Evolutionary conservation across 1,140 invertebrate genomes (phyloP).

Genomic region (Metaphire vulgaris): DNA sequence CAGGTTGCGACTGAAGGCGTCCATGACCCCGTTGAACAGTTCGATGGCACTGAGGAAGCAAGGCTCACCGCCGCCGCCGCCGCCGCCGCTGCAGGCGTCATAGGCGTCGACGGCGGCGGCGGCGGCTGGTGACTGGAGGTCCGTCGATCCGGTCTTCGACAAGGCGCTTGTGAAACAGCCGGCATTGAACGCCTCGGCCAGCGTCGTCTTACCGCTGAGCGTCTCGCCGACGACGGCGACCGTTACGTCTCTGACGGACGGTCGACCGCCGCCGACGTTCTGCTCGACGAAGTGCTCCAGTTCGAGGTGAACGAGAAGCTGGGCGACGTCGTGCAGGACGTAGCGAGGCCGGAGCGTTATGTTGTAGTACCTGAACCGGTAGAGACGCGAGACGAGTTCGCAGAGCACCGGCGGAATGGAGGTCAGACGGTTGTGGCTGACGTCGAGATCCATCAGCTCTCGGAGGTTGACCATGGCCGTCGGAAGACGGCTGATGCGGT

Average conservation of each 20-base stretch:
- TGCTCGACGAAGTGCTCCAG: constrained; percentile 24
- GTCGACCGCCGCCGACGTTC: not conserved
- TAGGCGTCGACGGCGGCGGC: not conserved
- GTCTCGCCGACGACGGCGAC: constrained; percentile 29
- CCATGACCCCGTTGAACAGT: constrained; percentile 22
- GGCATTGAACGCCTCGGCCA: constrained; percentile 8
- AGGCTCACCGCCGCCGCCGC: not conserved
- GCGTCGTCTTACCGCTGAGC: constrained; percentile 27
- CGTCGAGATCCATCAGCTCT: constrained; percentile 28
- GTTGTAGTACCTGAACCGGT: constrained; percentile 31
- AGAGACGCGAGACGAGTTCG: constrained; percentile 26
- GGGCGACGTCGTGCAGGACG: constrained; percentile 13
- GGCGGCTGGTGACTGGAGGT: not conserved
- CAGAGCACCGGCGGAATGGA: constrained; percentile 21
- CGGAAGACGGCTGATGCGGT: constrained; percentile 28
- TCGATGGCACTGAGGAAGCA: constrained; percentile 28
- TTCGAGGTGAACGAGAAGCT: constrained; percentile 23
- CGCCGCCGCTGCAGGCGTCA: not conserved
- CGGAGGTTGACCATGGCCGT: constrained; percentile 24
- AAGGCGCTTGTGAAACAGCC: not conserved
- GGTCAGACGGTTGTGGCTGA: constrained; percentile 29
- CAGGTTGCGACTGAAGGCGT: constrained; percentile 23
- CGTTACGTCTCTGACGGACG: constrained; percentile 16
- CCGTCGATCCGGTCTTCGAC: not conserved
- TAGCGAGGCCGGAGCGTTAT: constrained; percentile 24